Base-by-base conservation (phyloP, 1,140 invertebrate genomes). In the Meloidogyne floridensis region DNA sequence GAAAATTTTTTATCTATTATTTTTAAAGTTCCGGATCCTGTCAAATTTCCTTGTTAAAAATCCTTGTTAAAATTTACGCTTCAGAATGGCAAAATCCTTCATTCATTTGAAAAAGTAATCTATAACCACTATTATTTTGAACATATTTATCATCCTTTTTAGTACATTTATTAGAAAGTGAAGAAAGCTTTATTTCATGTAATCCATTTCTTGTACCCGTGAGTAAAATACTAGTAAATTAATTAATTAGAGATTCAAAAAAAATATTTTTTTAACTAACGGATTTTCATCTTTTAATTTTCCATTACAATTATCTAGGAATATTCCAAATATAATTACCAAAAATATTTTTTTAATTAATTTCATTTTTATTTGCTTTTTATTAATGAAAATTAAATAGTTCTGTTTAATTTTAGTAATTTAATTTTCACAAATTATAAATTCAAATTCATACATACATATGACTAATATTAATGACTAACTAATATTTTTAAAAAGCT, bases 1-100 rank as follows among this genome's bases (percentile, higher is more conserved):
- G 32, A 32, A 32, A 32, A 32, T 32, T 32, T 32, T 32, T 32
- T 32, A 32, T 32, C 32, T 32, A 32, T 32, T 32, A 32, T 32
- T 32, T 32, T 32, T 32, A 32, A 1, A 32, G 32, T 32, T 32
- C 32, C 32, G 32, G 32, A 32, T 32, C 32, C 32, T 32, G 2
- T 32, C 32, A 32, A 32, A 32, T 32, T 32, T 32, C 32, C 32
- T 32, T 32, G 32, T 32, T 32, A 32, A 32, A 32, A 32, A 32
- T 32, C 32, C 32, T 32, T 32, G 32, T 32, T 15, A 59, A 15
- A 15, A 59, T 59, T 59, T 15, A 65, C 59, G 5, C 59, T 65
- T 65, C 59, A 65, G 59, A 65, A 65, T 65, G n/a, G 15, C 59
- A 65, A 65, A 65, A 65, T 65, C 59, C 59, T n/a, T 65, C 59